Base-by-base conservation (phyloP, 2,888 invertebrate genomes). In the Phortica magna region DNA sequence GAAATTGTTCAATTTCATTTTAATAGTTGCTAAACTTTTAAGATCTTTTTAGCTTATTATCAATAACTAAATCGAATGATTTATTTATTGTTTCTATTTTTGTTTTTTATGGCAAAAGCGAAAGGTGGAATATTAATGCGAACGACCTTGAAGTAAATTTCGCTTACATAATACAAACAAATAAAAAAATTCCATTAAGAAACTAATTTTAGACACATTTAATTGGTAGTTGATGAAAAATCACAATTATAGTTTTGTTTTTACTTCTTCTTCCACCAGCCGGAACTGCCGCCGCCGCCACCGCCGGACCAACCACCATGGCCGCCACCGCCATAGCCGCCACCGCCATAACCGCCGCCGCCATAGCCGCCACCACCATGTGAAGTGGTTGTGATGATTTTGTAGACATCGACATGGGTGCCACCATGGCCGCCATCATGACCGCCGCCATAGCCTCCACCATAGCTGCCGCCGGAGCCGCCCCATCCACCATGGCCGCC, bases 181-280 rank as follows among this genome's bases (percentile, higher is more conserved):
- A 31, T 31, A 31, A 31, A 31, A 31, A 31, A 31, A 31, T 31
- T 31, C 31, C 31, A 31, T 31, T 31, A 31, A 1, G 31, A 31
- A 48, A 12, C 9, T 14, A 48, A 48, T 48, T 12, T 48, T 48
- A 48, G 48, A 14, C 3, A 48, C n/a, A 64, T 65, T 74, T 48
- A 64, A 10, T 65, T 41, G 31, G 31, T 74, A 48, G 14, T 64
- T 74, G 10, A 61, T 17, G 1, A 9, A 70, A 31, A 43, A 70
- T 70, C 70, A 70, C 53, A 76, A 59, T 31, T 31, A 31, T 31
- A 31, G 1, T 31, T 31, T 31, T 31, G 31, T 31, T 78, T n/a
- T 80, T 81, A 85, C 70, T 85, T 88, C 22, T 59, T 86, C 87
- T 87, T 86, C 87, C 85, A 85, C 85, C 85, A 85, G 70, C 84